Evolutionary conservation across 2,888 invertebrate species (phyloP).

Genomic region (Diplazon laetatorius): DNA sequence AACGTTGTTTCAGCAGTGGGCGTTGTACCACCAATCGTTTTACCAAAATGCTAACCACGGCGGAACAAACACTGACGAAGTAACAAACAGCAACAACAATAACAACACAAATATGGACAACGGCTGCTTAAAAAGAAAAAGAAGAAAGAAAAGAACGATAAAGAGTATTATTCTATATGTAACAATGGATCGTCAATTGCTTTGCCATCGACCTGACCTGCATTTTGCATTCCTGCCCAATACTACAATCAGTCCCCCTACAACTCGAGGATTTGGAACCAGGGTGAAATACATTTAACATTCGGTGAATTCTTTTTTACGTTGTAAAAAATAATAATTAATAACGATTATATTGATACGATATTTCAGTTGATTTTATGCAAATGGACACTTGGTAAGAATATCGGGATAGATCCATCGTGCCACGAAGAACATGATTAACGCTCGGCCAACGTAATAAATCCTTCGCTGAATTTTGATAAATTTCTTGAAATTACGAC

Average conservation of each 20-base stretch:
- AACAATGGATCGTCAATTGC: constrained; percentile 71
- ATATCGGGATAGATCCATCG: constrained; percentile 5
- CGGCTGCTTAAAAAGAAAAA: constrained; percentile 77
- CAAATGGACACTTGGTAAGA: background rate
- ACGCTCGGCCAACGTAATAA: background rate
- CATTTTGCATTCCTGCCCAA: background rate
- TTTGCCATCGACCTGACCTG: constrained; percentile 39
- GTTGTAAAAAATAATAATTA: too few species aligned
- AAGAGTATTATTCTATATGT: constrained; percentile 83
- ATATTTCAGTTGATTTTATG: too few species aligned
- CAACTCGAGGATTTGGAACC: too few species aligned
- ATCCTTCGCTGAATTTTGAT: background rate
- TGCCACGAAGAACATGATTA: constrained; percentile 25
- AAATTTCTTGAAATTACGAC: constrained; percentile 2
- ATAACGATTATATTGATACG: too few species aligned
- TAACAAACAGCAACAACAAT: constrained; percentile 54
- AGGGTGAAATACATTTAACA: too few species aligned
- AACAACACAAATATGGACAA: constrained; percentile 77
- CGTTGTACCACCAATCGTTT: constrained; percentile 75
- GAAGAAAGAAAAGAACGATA: constrained; percentile 79
- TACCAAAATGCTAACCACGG: constrained; percentile 75
- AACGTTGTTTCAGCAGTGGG: constrained; percentile 71
- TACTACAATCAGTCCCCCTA: too few species aligned
- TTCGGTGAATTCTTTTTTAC: too few species aligned
- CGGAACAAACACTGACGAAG: constrained; percentile 66